These are phyloP conservation scores for Montipora capitata DNA, from an alignment of 92 coral and sea anemone species.

Conservation along the genomic window DNA sequence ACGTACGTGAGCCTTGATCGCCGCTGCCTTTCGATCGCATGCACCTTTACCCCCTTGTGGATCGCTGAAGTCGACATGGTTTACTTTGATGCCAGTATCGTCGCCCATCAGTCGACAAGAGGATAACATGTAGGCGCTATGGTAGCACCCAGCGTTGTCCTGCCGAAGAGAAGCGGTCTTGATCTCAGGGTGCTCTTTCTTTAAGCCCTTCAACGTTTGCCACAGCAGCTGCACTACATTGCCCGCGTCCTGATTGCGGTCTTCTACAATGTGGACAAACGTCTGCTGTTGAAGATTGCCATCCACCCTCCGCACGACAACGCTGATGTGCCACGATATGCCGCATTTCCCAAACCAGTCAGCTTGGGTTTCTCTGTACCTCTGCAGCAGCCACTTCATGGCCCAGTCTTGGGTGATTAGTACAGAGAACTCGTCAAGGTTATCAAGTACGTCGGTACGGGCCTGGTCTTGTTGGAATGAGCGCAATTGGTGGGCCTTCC, in stretches of 20 bases:
- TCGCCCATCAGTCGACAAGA: conserved; percentile 18
- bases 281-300: conserved; percentile 11
- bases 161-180: not conserved
- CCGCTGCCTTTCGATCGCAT: not conserved
- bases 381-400: too few species aligned
- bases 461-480: not conserved
- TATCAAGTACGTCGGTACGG: not conserved
- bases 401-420: too few species aligned
- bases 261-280: not conserved
- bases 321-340: not conserved
- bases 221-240: too few species aligned
- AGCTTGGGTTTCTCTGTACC: too few species aligned
- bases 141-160: conserved; percentile 65
- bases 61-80: conserved; percentile 18
- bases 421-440: conserved; percentile 20
- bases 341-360: too few species aligned
- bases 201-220: too few species aligned
- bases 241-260: not conserved
- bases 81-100: conserved; percentile 22
- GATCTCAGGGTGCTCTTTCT: not conserved
- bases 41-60: conserved; percentile 36
- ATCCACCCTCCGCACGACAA: conserved; percentile 20
- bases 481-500: not conserved
- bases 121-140: conserved; percentile 19
- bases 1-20: conserved; percentile 35